Base-by-base conservation (phyloP, 1,140 invertebrate genomes). In the Cecropterus lyciades region DNA sequence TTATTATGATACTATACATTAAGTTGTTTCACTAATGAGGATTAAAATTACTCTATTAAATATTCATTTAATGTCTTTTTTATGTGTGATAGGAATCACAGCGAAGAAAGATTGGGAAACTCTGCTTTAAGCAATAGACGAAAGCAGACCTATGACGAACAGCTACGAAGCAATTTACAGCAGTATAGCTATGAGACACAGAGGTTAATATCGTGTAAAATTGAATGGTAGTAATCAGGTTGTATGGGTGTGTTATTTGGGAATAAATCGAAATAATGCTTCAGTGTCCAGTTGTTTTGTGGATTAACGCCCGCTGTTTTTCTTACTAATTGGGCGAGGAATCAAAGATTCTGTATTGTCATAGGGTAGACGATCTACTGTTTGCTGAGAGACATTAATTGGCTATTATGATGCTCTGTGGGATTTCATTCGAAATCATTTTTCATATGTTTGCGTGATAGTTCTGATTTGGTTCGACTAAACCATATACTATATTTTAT, bases 291-390 rank as follows among this genome's bases (percentile, higher is more conserved):
- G 79, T 85, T 83, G 80, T 81, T 79, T 79, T 66, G 79, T 66
- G 65, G 70, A 72, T 79, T 82, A 87, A 79, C 76, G 69, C 70
- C 77, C 71, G 75, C 76, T 85, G 83, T 85, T 87, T 87, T 84
- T 84, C 83, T 79, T 79, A 70, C 69, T 87, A 87, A 87, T 87
- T 84, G 85, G 83, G 68, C 73, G 67, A 84, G 79, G 75, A 81
- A 83, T 87, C 85, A 85, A 71, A 73, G 70, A 74, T 52, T 63
- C 52, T 63, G 59, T 63, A 62, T 52, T 63, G 59, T 63, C 59
- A 52, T 63, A 63, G 59, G 59, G 59, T 20, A 8, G 30, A 51
- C 40, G 59, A 27, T 42, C 16, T 49, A 42, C 3, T 51, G 30
- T 51, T 49, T n/a, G 59, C 16, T 9, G 30, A 46, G 30, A 52